These are phyloP conservation scores for Neria commutata DNA, from an alignment of 2,888 invertebrate species.

Conservation along the genomic window DNA sequence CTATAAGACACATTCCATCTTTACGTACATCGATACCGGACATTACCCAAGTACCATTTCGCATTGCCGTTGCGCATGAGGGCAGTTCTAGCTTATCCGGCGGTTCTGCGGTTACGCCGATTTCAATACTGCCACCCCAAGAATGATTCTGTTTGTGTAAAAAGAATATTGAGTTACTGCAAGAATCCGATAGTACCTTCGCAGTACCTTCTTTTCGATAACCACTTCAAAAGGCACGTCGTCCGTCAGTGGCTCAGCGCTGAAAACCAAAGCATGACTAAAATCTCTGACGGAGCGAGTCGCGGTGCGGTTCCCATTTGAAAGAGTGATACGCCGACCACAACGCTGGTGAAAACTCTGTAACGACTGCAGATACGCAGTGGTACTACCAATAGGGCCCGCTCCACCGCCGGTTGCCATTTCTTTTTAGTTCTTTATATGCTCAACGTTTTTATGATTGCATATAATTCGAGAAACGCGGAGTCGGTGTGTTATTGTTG, in stretches of 20 bases:
- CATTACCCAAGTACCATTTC: constrained; percentile 89
- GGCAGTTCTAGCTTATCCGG: constrained; percentile 73
- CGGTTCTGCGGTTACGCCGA: constrained; percentile 75
- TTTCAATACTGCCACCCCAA: constrained; percentile 79
- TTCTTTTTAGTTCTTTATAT: too few relatives aligned
- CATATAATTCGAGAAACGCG: too few relatives aligned
- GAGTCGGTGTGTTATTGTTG: too few relatives aligned
- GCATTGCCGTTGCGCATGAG: constrained; percentile 79
- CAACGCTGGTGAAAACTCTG: constrained; percentile 76
- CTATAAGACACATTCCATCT: constrained; percentile 81
- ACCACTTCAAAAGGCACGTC: constrained; percentile 86
- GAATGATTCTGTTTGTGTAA: constrained; percentile 71
- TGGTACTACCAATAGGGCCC: not conserved
- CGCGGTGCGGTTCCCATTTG: constrained; percentile 84
- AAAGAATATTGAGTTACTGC: constrained; percentile 3
- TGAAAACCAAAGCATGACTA: constrained; percentile 86
- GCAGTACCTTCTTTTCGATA: constrained; percentile 85
- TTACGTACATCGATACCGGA: constrained; percentile 84
- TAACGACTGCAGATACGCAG: constrained; percentile 33
- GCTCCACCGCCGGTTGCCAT: not conserved
- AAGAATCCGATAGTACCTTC: too few relatives aligned
- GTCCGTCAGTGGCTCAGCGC: constrained; percentile 78
- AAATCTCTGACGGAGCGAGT: constrained; percentile 80
- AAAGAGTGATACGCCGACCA: constrained; percentile 82
- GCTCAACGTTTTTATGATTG: too few relatives aligned